Base-by-base conservation (phyloP, 2,797 vertebrate species). In the Aldrovandia affinis region DNA sequence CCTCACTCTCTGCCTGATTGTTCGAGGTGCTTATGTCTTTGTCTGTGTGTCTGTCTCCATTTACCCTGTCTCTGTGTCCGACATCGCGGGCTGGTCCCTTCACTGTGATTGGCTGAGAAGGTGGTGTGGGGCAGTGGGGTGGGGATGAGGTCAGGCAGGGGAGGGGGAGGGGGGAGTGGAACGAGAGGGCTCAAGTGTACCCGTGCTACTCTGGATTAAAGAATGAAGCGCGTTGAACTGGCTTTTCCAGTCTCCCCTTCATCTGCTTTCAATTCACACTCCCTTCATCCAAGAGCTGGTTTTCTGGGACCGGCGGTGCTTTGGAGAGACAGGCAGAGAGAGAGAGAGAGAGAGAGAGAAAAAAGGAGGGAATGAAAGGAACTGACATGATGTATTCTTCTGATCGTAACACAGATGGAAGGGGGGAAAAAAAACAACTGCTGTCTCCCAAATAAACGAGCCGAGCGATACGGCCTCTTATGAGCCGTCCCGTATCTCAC, bases 241-340 rank as follows among this genome's bases (percentile, higher is more conserved):
- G 87, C 83, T n/a, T 68, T 88, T 86, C 86, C 50, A 50, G 78
- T 86, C 85, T 44, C 5, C 6, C 84, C 59, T 85, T 91, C 89
- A 91, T 92, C 89, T 93, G 90, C 80, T 92, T 92, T 85, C 85
- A 83, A 92, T 90, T 93, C 84, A 86, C 78, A 84, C 86, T 70
- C 81, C 44, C 39, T n/a, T 80, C 83, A 83, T 82, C 85, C 85
- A 83, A 84, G 30, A 36, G 79, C 61, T 61, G 68, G 78, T 57
- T 25, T 42, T 68, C 30, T 50, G 47, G 75, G 73, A 65, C 54
- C n/a, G 77, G 47, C 52, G 47, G 73, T 50, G 50, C 77, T 79
- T 30, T 54, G 57, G 52, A 73, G 70, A 84, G 70, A 50, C 14
- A 73, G 63, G 81, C 22, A 52, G 81, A 81, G 14, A 77, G 52